Base-by-base conservation (phyloP, 2,797 vertebrate species). In the Scomberomorus guttatus region DNA sequence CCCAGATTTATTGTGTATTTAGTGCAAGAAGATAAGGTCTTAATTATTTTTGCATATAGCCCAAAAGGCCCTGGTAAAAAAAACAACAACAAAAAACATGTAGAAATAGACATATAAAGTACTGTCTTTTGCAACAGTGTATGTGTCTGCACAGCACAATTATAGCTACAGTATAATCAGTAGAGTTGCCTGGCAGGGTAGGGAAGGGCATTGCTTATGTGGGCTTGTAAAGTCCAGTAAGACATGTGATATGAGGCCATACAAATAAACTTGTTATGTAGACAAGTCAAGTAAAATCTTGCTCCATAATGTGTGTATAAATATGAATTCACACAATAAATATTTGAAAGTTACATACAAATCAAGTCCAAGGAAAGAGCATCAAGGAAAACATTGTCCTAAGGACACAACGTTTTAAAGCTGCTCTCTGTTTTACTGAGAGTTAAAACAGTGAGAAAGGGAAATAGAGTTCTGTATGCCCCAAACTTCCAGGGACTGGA, bases 401-500 rank as follows among this genome's bases (percentile, higher is more conserved):
- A 51, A 42, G 39, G 17, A 37, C 44, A 10, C 14, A 42, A 57
- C 37, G 22, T 42, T 37, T 13, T 54, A 27, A 37, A 6, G 3
- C 3, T 14, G 15, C 27, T 48, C 18, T 73, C 4, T 12, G 24
- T 12, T 29, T 48, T 69, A 91, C 34, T 67, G 62, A 34, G 77
- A 55, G 15, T 37, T 11, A 51, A 85, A 77, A 27, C 56, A 80
- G 6, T 78, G 88, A 74, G 82, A 86, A 54, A 91, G 25, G 13
- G 86, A 91, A 64, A 93, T 79, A 5, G 90, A 90, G 22, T 95
- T 95, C 57, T 96, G 96, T 59, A 97, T 95, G 58, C 96, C 95
- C 97, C 97, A 97, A n/a, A 94, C 96, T 81, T 98, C 97, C 80
- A 97, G 66, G 18, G 92, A 90, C 82, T 96, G 96, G 87, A 97